A percentile compares a stretch with the other conserved stretches of the same genome.
These are phyloP conservation scores for Melitaea athalia DNA, from an alignment of 2,888 invertebrate species.

Conservation along the genomic window DNA sequence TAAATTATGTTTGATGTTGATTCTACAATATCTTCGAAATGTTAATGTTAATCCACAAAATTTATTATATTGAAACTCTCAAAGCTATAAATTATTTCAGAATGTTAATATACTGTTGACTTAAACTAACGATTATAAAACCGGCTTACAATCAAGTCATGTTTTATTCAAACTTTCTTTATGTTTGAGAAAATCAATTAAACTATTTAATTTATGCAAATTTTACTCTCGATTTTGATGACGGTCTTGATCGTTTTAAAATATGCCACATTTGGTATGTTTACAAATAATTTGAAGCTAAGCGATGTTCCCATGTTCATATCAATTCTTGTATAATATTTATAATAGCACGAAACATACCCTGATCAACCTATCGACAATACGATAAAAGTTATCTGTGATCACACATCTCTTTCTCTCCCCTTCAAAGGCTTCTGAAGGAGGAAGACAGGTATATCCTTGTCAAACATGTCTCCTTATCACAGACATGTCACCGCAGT, in stretches of 20 bases:
- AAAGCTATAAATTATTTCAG: slow-evolving; percentile 26
- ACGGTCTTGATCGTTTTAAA: neutral
- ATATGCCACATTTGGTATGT: neutral
- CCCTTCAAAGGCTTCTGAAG: slow-evolving; percentile 22
- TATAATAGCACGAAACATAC: slow-evolving; percentile 11
- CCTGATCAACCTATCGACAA: slow-evolving; percentile 29
- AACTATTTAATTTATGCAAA: neutral
- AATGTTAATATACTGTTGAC: slow-evolving; percentile 25
- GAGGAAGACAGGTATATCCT: slow-evolving; percentile 38
- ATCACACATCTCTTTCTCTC: slow-evolving; percentile 22
- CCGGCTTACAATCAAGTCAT: slow-evolving; percentile 23
- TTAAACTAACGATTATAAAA: slow-evolving; percentile 20
- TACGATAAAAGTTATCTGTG: slow-evolving; percentile 22
- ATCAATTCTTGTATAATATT: slow-evolving; percentile 15
- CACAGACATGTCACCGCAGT: slow-evolving; percentile 49
- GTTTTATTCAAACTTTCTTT: slow-evolving; percentile 25
- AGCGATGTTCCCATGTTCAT: slow-evolving; percentile 10
- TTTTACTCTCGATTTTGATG: neutral
- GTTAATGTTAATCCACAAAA: slow-evolving; percentile 30
- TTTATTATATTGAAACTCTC: slow-evolving; percentile 27
- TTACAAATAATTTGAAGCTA: slow-evolving; percentile 1
- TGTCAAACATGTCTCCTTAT: slow-evolving; percentile 41
- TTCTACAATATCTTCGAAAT: slow-evolving; percentile 16
- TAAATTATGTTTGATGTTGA: neutral
- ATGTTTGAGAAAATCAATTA: slow-evolving; percentile 9